phyloP scores from a whole-genome alignment of 2,113 vertebrate genomes.

The Pterocles gutturalis region DNA sequence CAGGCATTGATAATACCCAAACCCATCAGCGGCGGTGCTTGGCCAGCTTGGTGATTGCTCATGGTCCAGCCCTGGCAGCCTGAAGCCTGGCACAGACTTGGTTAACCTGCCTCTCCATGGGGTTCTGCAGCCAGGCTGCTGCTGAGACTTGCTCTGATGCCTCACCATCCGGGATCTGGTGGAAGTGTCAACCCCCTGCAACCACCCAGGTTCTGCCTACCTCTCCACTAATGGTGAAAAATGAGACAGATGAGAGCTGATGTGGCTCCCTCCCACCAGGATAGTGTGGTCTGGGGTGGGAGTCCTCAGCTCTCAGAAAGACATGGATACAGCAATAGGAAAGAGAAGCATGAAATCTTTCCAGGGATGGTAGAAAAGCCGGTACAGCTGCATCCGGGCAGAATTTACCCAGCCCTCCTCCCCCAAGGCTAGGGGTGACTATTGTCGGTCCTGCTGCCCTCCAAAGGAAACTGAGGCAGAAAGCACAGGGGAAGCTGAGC shows the following conservation, averaged over 20 bases:
- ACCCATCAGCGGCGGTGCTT: rapidly evolving
- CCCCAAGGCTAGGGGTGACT: not conserved
- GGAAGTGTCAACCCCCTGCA: not conserved
- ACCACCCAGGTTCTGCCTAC: not conserved
- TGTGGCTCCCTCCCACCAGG: not conserved
- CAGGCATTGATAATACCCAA: not conserved
- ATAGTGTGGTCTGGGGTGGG: not conserved
- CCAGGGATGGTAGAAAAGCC: not conserved
- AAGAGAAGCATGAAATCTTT: not conserved
- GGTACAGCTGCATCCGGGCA: not conserved
- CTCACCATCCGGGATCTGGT: not conserved
- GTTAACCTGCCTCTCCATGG: not conserved
- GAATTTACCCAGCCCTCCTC: not conserved
- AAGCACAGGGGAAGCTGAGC: not conserved
- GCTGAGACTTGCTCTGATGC: not conserved
- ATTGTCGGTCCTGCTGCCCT: not conserved
- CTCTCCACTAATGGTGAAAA: not conserved
- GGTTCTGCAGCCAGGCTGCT: not conserved
- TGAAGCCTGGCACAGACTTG: not conserved
- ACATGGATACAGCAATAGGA: not conserved
- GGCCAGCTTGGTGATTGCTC: not conserved
- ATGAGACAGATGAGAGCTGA: not conserved
- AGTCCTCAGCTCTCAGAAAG: not conserved
- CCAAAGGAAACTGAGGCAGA: slow-evolving; percentile 28
- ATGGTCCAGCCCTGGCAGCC: not conserved